Evolutionary conservation across 1,140 invertebrate genomes (phyloP).

Genomic region (Lepidurus apus): DNA sequence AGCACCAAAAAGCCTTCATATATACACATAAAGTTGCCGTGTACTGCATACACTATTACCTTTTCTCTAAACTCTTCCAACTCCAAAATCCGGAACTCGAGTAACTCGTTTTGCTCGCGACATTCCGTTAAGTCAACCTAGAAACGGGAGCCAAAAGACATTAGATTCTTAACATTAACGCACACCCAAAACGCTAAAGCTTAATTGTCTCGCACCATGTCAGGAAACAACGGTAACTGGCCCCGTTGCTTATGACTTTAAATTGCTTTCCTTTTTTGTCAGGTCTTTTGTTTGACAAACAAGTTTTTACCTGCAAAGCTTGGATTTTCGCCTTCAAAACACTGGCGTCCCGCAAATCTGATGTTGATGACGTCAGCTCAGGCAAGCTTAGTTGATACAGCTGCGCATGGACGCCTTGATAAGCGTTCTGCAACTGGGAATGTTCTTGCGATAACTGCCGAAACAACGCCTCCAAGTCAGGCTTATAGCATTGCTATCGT

Average conservation of each 20-base stretch:
- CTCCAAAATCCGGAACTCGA: constrained; percentile 56
- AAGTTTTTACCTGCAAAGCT: background rate
- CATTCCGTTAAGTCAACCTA: constrained; percentile 51
- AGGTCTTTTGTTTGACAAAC: no score
- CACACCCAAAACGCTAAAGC: no score
- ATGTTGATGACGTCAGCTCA: constrained; percentile 8
- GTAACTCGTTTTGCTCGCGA: constrained; percentile 54
- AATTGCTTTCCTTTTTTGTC: no score
- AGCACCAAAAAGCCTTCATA: background rate
- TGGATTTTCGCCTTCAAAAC: background rate
- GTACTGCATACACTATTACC: constrained; percentile 28
- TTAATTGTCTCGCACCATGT: no score
- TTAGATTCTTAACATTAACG: no score
- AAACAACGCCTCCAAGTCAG: constrained; percentile 44
- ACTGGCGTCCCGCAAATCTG: background rate
- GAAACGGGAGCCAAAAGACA: constrained; percentile 25
- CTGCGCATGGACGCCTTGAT: constrained; percentile 37
- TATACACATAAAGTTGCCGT: no score
- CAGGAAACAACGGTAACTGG: no score
- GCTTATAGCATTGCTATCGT: constrained; percentile 34
- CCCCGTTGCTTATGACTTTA: no score
- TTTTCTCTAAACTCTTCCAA: constrained; percentile 47
- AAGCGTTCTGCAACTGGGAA: constrained; percentile 36
- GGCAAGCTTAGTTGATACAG: constrained; percentile 23
- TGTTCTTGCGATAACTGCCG: constrained; percentile 46